Evolutionary conservation across 2,888 invertebrate species (phyloP), one percentile per base, ranked within the genome.

Genomic region (Copidosoma aretas): DNA sequence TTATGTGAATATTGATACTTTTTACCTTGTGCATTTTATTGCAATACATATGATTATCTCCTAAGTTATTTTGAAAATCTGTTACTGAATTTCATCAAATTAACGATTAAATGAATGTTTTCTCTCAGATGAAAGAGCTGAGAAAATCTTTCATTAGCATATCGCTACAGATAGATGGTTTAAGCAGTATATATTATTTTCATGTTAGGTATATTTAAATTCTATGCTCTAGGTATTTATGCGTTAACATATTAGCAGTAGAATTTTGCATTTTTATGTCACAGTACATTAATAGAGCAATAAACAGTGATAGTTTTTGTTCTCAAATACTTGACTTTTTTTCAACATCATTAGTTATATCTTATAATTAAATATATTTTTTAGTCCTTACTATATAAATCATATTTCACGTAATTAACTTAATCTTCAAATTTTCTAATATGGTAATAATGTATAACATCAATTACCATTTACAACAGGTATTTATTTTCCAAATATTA

Each of bases 401-500:
- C 19, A 22, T 1, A 22, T 54, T 54, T 21, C 24, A 54, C 22
- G 32, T 12, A 17, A 52, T 8, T 21, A 8, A 1, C 22, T 22
- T 54, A 21, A 54, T 54, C 32, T 22, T 22, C 10, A 54, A 54
- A 54, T 8, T 15, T 54, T 22, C 21, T 54, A 22, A 15, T 54
- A 54, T 3, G 15, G 19, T 24, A 22, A 22, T 12, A 8, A 54
- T 24, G 53, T 54, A 21, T 21, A 54, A 54, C 1, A 22, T 54
- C 10, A 21, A 24, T 15, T 22, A 54, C 22, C 5, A 54, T 21
- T 54, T 22, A 15, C 15, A 54, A 15, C 15, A 54, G 22, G 3
- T 54, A 54, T 15, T 54, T 54, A 22, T 22, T 17, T 46, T 46
- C 15, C 12, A 49, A 56, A 56, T 22, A 41, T 56, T 51, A 32